These are phyloP conservation scores for Alosa alosa DNA, from an alignment of 2,113 vertebrate genomes.

Conservation along the genomic window DNA sequence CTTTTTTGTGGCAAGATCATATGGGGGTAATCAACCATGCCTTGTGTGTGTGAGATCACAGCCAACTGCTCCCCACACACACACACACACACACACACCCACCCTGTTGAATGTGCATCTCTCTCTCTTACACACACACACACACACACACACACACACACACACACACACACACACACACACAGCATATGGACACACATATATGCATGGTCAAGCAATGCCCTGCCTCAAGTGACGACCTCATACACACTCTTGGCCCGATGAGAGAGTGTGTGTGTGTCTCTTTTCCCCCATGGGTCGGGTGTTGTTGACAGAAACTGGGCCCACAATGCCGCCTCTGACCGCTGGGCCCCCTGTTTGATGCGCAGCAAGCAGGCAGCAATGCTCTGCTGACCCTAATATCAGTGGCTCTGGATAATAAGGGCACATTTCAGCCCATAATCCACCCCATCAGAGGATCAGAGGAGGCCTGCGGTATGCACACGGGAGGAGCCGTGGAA, in stretches of 20 bases:
- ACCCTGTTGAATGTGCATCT: neutral
- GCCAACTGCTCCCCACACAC: constrained; percentile 19
- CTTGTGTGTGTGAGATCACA: constrained; percentile 56
- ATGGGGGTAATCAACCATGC: constrained; percentile 60
- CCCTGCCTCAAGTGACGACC: neutral
- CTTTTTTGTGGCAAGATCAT: constrained; percentile 53
- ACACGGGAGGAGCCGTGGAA: neutral
- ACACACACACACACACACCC: neutral
- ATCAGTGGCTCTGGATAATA: neutral
- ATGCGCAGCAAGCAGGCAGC: neutral
- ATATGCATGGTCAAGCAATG: neutral
- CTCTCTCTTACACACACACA: neutral
- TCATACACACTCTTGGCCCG: neutral
- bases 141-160: neutral
- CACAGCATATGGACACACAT: neutral
- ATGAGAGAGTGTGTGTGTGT: neutral
- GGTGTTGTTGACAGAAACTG: constrained; percentile 14
- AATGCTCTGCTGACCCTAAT: neutral
- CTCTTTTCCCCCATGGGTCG: constrained; percentile 18
- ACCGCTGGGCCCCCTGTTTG: neutral
- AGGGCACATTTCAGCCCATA: neutral
- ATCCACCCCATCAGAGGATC: neutral
- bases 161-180: neutral
- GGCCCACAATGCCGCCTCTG: constrained; percentile 17
- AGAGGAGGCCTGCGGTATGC: neutral